Evolutionary conservation across 2,797 vertebrate genomes (phyloP), one percentile per base, ranked within the genome.

Genomic region (Crenuchus spilurus): DNA sequence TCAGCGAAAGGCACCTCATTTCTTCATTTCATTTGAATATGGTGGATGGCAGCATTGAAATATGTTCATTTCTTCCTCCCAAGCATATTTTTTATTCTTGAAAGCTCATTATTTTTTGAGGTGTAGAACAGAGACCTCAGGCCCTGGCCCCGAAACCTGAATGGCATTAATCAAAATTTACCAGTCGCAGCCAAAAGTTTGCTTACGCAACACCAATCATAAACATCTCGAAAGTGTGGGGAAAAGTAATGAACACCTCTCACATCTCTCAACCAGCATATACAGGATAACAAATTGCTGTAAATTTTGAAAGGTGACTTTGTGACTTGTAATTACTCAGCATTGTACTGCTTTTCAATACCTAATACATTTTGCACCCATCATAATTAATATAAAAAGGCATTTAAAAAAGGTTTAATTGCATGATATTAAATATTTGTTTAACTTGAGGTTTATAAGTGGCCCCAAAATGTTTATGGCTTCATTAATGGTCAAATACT

Each of bases 131-230:
- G 85, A 92, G 91, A 95, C 93, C 92, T 92, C 90, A 85, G 88
- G 94, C 87, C 91, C 89, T 92, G 87, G 91, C 94, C 93, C 92
- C 93, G 93, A 93, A 86, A 91, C 86, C 85, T 84, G 84, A 80
- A 85, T 83, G 89, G 86, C 92, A 95, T 95, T 96, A 94, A 95
- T 96, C 95, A 97, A 96, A 94, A 94, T 94, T 93, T 90, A 93
- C 49, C 51, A 58, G 39, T 65, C n/a, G 14, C 65, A 28, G 41
- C 42, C 35, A 13, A 48, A 80, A 70, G 31, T 73, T 44, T 69
- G 57, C 62, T 63, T 57, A 18, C 52, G 9, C 20, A 71, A 49
- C 57, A 46, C 67, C 80, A 81, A 84, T 84, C 82, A 86, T 85
- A 85, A 28, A 77, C 80, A 83, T 84, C 85, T 90, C 89, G 90